These are phyloP conservation scores for Andinoacara biseriatus DNA, from an alignment of 2,113 vertebrate species.

Conservation along the genomic window DNA sequence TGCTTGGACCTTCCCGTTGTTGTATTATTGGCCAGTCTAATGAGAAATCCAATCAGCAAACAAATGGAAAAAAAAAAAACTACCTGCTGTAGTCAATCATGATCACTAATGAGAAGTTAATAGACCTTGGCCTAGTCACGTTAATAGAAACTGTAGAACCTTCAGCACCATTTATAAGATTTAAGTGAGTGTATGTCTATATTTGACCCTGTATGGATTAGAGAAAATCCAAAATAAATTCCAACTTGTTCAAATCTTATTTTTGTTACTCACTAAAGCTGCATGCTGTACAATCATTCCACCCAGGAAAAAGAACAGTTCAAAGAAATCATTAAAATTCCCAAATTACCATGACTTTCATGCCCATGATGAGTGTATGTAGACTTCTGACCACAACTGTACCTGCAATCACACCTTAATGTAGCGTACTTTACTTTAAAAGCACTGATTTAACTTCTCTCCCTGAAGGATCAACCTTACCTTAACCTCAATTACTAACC, in stretches of 20 bases:
- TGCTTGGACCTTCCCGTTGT: background rate
- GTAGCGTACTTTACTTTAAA: background rate
- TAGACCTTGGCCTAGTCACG: background rate
- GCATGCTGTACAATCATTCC: too few relatives aligned
- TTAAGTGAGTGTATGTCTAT: background rate
- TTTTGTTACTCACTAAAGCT: too few relatives aligned
- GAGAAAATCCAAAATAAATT: fast-evolving
- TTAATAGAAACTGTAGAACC: too few relatives aligned
- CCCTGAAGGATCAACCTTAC: constrained; percentile 15
- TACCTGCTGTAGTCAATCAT: background rate
- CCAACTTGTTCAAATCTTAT: background rate
- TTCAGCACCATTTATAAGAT: background rate
- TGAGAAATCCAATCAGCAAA: background rate
- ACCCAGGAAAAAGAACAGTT: fast-evolving
- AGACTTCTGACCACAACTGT: background rate
- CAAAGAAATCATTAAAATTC: background rate
- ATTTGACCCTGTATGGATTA: background rate
- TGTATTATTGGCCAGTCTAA: background rate
- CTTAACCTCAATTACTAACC: constrained; percentile 63
- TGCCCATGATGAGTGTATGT: background rate
- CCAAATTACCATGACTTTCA: background rate
- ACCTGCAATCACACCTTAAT: background rate
- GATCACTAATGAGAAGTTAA: background rate
- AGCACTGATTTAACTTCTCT: background rate
- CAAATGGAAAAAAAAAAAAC: too few relatives aligned